phyloP scores from a whole-genome alignment of 2,888 invertebrate genomes.

The Rhagonycha lutea region DNA sequence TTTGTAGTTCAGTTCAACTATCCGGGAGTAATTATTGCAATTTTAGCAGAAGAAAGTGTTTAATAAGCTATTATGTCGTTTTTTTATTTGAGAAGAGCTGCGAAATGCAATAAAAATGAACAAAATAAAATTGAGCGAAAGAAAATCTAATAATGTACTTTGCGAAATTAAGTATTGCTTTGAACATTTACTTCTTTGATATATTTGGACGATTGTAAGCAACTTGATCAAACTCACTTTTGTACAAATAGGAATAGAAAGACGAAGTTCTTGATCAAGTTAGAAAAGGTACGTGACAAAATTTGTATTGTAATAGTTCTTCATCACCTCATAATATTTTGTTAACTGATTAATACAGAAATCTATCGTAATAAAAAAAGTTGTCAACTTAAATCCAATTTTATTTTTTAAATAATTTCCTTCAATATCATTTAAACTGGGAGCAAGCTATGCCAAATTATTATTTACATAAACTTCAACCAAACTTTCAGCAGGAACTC shows the following conservation, averaged over 20 bases:
- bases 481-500: not conserved
- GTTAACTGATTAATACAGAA: not conserved
- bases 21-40: not conserved
- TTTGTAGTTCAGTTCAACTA: not conserved
- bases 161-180: not conserved
- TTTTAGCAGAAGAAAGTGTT: not conserved
- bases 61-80: not conserved
- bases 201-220: constrained; percentile 15
- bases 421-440: not conserved
- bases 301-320: constrained; percentile 19
- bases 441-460: not conserved
- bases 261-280: constrained; percentile 18
- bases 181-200: constrained; percentile 7
- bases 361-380: not conserved
- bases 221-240: constrained; percentile 18
- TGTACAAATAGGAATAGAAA: constrained; percentile 21
- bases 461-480: not conserved
- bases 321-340: constrained; percentile 5
- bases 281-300: constrained; percentile 26
- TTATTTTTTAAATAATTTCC: not conserved
- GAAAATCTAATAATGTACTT: constrained; percentile 2
- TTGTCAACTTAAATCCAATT: not conserved
- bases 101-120: not conserved
- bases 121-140: not conserved
- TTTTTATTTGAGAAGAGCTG: not conserved